These are phyloP conservation scores for Porites lutea DNA, from an alignment of 64 coral and sea anemone genomes.

Conservation along the genomic window DNA sequence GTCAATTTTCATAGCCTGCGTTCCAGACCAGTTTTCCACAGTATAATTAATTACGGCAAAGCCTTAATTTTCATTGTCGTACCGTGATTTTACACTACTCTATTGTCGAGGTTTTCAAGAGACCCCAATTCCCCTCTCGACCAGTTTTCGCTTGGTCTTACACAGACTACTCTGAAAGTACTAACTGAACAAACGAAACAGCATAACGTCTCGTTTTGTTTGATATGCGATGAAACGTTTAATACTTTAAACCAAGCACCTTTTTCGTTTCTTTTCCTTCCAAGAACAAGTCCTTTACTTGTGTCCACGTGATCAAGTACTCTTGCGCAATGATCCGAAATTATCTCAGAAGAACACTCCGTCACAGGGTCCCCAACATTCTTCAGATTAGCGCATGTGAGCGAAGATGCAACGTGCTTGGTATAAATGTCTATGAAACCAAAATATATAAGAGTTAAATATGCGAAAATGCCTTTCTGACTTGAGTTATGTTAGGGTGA, in stretches of 20 bases:
- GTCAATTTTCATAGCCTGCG: too few relatives aligned
- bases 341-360: neutral
- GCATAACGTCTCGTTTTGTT: too few relatives aligned
- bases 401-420: neutral
- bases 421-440: neutral
- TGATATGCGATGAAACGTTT: neutral
- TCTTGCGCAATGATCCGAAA: constrained; percentile 17
- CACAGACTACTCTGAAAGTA: too few relatives aligned
- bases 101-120: too few relatives aligned
- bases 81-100: too few relatives aligned
- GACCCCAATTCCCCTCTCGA: too few relatives aligned
- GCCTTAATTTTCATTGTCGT: too few relatives aligned
- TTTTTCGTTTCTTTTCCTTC: constrained; percentile 21
- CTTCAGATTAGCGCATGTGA: neutral
- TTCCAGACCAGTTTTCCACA: too few relatives aligned
- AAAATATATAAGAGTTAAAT: neutral
- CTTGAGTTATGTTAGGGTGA: neutral
- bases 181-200: too few relatives aligned
- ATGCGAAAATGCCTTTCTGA: neutral
- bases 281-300: constrained; percentile 44
- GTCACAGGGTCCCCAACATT: neutral
- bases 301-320: constrained; percentile 12
- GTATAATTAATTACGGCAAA: too few relatives aligned
- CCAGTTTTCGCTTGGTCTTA: too few relatives aligned
- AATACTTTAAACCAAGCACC: neutral